phyloP scores from a whole-genome alignment of 2,113 vertebrate genomes.

The Prionailurus viverrinus region DNA sequence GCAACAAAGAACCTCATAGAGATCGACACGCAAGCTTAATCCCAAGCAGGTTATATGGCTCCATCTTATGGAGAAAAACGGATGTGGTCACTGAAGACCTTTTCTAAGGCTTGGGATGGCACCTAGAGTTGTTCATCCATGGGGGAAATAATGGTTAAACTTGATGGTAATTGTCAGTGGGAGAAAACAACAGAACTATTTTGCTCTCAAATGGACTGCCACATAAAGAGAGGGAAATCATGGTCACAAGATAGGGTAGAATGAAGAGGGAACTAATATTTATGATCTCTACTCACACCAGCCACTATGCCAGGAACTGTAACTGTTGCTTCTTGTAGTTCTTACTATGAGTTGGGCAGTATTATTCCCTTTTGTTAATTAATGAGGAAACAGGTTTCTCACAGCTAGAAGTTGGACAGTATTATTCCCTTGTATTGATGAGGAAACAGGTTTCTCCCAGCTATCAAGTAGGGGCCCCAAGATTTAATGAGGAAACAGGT shows the following conservation, averaged over 20 bases:
- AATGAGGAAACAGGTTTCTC: not conserved
- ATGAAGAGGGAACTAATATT: not conserved
- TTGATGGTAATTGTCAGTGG: not conserved
- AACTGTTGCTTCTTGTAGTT: not conserved
- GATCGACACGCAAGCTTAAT: not conserved
- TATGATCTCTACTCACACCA: not conserved
- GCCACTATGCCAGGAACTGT: not conserved
- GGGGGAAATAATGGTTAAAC: not conserved
- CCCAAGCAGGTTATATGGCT: not conserved
- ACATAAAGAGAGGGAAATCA: not conserved
- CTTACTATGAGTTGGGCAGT: not conserved
- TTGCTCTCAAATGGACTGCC: not conserved
- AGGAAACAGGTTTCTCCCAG: not conserved
- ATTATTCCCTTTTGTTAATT: not conserved
- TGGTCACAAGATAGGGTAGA: not conserved
- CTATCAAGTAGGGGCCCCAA: not conserved
- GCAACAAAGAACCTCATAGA: not conserved
- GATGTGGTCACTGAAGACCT: not conserved
- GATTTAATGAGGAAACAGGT: not conserved
- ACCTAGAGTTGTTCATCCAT: not conserved
- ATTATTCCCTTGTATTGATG: not conserved
- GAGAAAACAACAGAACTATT: not conserved
- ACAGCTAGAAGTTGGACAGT: not conserved
- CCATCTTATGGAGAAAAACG: not conserved
- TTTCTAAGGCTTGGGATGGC: not conserved